Evolutionary conservation across 2,888 invertebrate species (phyloP), one percentile per base, ranked within the genome.

Genomic region (Eupithecia tripunctaria): DNA sequence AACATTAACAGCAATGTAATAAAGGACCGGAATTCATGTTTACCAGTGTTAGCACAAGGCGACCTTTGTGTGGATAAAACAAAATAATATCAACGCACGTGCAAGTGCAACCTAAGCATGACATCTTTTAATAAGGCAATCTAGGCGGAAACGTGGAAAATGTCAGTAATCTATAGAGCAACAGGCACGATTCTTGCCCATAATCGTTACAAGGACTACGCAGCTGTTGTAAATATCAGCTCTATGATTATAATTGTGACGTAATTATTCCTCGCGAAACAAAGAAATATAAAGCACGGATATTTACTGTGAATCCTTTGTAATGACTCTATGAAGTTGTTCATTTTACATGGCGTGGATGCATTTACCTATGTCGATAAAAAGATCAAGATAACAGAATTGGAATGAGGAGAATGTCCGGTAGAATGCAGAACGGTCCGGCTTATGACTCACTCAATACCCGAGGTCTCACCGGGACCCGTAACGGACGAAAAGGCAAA

Each of bases 191-290:
- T 88, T 92, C 91, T 89, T 90, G 89, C 81, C 94, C 93, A 91
- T 93, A 94, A 93, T 91, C 91, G 91, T 93, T 89, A 92, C 93
- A 93, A 94, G 94, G 93, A 92, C 92, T 91, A 81, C 79, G 89
- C 92, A 93, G 92, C 93, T 93, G 93, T 89, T 89, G 91, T 91
- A 90, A 93, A 93, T 92, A 94, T 91, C 90, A 88, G 88, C 84
- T 88, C 87, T 86, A 87, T 88, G 88, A 88, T 91, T 88, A 90
- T 91, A 89, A 90, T 89, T 90, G 88, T 93, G 92, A 92, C 92
- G 93, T 92, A 89, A 92, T 88, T 87, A 86, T 88, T 88, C 87
- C 86, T 78, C 81, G 85, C 84, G 83, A 85, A 91, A 94, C 93
- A 94, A 93, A 94, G 93, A 91, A 91, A 90, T 90, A 86, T 82